Base-by-base conservation (phyloP, 1,140 invertebrate species). In the Lasaia peninsularis region DNA sequence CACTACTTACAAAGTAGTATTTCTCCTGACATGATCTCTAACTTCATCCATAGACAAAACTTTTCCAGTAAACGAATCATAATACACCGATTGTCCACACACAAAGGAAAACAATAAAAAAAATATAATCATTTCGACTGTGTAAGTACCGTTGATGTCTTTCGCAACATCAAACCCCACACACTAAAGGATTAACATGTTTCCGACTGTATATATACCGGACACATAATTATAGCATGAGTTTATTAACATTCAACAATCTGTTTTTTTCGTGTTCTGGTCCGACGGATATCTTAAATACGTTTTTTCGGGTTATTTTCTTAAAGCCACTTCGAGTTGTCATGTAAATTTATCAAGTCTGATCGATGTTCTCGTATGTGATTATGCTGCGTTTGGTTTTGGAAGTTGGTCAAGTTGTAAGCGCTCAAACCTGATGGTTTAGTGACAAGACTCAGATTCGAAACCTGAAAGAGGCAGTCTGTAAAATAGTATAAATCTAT, bases 1-100 rank as follows among this genome's bases (percentile, higher is more conserved):
- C 20, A 44, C 6, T 49, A 66, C 71, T 71, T 65, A 73, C 71
- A 71, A 71, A 31, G 71, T 67, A 12, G 61, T 69, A 51, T 74
- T 74, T 24, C 32, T 58, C 35, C 58, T 65, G 2, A 65, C 51
- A 56, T 71, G 66, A 10, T 60, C 48, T 32, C 58, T 71, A 5
- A 65, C 52, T 32, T 64, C 63, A 2, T 71, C 64, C 5, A 48
- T 18, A 33, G 58, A 56, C 12, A 74, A 55, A 40, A 52, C 33
- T 9, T 54, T 56, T 8, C 71, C 71, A 10, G 58, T 44, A 48
- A 61, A 74, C 2, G 71, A 61, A 8, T 74, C 71, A 52, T 67
- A 71, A 35, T 61, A 71, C 33, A 52, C 48, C 14, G 55, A 52
- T 32, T 58, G 52, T 14, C 35, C 40, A 14, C 21, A 40, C 33